Evolutionary conservation across 92 coral and sea anemone genomes (phyloP).

Genomic region (Isaurus tuberculatus): DNA sequence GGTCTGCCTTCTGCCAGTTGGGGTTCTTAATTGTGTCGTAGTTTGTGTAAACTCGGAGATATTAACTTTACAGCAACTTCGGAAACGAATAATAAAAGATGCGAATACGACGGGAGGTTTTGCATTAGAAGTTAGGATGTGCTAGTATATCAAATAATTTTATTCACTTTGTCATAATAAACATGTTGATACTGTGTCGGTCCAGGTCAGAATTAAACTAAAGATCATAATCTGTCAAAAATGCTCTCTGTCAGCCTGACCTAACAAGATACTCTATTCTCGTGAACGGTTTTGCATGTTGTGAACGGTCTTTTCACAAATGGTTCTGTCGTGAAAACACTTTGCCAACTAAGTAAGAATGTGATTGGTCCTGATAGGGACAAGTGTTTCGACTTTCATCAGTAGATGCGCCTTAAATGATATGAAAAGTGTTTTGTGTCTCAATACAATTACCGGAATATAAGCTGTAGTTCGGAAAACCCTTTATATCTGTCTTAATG

Average conservation of each 20-base stretch:
- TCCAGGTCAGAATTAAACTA: neutral
- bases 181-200: neutral
- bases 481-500: neutral
- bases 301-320: neutral
- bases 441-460: neutral
- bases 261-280: slow-evolving; percentile 6
- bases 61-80: no score
- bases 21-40: no score
- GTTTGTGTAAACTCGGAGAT: no score
- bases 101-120: no score
- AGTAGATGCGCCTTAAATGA: neutral
- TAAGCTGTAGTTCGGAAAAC: slow-evolving; percentile 1
- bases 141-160: neutral
- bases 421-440: slow-evolving; percentile 1
- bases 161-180: neutral
- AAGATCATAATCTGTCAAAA: neutral
- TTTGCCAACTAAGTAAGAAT: neutral
- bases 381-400: slow-evolving; percentile 14
- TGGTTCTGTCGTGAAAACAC: neutral
- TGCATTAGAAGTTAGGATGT: neutral
- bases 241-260: neutral
- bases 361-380: neutral
- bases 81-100: no score
- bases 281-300: neutral
- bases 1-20: no score